phyloP scores from a whole-genome alignment of 2,888 invertebrate species.

The Nomada flava region DNA sequence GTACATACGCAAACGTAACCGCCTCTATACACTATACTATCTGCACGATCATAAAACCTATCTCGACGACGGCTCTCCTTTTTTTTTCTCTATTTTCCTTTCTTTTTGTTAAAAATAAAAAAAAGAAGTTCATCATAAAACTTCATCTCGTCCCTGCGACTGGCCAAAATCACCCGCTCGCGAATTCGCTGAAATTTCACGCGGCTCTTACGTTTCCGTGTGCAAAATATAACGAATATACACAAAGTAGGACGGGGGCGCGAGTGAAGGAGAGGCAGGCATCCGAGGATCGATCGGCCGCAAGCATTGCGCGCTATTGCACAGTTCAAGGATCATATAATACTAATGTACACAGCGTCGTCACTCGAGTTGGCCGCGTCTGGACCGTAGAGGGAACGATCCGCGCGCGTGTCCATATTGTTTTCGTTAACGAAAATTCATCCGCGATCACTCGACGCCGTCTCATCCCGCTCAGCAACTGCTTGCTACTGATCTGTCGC shows the following conservation, averaged over 20 bases:
- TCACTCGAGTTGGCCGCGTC: conserved; percentile 10
- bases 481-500: conserved; percentile 41
- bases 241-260: conserved; percentile 6
- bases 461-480: conserved; percentile 38
- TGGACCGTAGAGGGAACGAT: too few relatives aligned
- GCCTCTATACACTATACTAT: background rate
- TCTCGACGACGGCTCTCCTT: background rate
- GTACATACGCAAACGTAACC: background rate
- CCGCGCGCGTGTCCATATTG: conserved; percentile 7
- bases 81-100: background rate
- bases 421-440: background rate
- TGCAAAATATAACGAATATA: conserved; percentile 5
- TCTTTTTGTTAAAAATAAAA: background rate
- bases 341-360: conserved; percentile 66
- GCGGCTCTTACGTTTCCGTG: conserved; percentile 33
- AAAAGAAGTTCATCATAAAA: background rate
- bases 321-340: conserved; percentile 68
- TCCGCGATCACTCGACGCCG: conserved; percentile 42
- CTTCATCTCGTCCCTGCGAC: background rate
- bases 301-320: conserved; percentile 65
- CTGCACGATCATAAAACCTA: background rate
- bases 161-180: background rate
- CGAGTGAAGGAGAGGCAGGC: conserved; percentile 43
- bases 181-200: background rate
- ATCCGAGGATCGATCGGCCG: conserved; percentile 36